Conservation (phyloP, 2,113 vertebrate species). For the Muntiacus muntjak region DNA sequence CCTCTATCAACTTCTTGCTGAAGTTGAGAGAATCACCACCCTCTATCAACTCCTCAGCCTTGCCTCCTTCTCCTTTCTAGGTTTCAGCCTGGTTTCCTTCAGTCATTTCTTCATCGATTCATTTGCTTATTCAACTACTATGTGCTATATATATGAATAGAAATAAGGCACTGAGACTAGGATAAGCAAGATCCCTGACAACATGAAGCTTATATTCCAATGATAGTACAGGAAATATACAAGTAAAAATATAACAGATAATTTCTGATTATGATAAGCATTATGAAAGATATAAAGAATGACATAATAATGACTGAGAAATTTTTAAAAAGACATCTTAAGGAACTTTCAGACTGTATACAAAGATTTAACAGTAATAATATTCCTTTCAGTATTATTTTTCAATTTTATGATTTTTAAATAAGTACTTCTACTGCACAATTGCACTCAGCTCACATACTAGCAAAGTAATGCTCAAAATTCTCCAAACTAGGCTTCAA, state of each 20-base stretch:
- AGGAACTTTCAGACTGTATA: neutral
- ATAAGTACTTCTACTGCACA: neutral
- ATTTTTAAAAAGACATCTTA: neutral
- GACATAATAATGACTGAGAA: neutral
- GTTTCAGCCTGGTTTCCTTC: neutral
- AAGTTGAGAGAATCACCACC: neutral
- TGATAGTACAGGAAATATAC: neutral
- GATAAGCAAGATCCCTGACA: neutral
- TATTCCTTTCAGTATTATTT: neutral
- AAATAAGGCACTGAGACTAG: neutral
- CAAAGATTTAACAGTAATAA: neutral
- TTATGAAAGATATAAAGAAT: neutral
- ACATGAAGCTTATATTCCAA: conserved; percentile 3
- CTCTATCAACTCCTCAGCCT: neutral
- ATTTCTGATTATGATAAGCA: neutral
- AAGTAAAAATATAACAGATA: conserved; percentile 27
- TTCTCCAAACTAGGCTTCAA: neutral
- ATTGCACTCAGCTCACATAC: neutral
- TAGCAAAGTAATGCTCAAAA: neutral
- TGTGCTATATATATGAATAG: neutral
- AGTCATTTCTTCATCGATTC: neutral
- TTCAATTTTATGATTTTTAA: conserved; percentile 12
- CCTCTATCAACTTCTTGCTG: neutral
- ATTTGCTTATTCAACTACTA: neutral
- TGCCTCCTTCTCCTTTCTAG: neutral